Evolutionary conservation across 1,140 invertebrate genomes (phyloP).

Genomic region (Macrocentrus cingulum): DNA sequence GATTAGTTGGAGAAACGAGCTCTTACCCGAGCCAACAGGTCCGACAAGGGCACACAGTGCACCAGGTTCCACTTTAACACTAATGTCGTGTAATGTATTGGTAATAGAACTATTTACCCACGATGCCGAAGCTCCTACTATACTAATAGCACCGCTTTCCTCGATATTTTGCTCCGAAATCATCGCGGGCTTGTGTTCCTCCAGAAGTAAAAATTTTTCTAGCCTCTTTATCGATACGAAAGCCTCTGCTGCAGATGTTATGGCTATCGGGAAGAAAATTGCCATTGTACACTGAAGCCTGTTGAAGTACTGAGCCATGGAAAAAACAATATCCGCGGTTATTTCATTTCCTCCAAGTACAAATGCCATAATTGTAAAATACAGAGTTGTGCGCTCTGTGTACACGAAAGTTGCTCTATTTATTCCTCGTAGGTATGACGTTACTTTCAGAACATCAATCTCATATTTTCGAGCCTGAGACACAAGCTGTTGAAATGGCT

Average conservation of each 20-base stretch:
- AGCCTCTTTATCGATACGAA: constrained; percentile 67
- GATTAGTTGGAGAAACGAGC: constrained; percentile 73
- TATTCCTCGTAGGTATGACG: constrained; percentile 72
- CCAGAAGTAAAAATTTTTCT: constrained; percentile 56
- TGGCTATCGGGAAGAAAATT: constrained; percentile 70
- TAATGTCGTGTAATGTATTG: constrained; percentile 66
- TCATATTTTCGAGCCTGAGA: constrained; percentile 66
- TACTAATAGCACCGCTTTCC: constrained; percentile 46
- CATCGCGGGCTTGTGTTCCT: constrained; percentile 52
- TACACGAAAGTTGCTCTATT: constrained; percentile 68
- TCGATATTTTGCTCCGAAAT: constrained; percentile 30
- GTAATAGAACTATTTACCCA: constrained; percentile 64
- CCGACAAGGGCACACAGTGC: constrained; percentile 75
- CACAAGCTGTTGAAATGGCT: constrained; percentile 72
- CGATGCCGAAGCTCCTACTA: constrained; percentile 62
- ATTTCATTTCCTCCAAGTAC: constrained; percentile 66
- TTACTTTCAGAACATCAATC: constrained; percentile 67
- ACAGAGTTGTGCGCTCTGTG: constrained; percentile 72
- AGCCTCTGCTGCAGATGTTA: constrained; percentile 63
- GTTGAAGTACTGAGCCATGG: constrained; percentile 74
- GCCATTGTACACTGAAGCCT: constrained; percentile 71
- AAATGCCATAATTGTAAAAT: constrained; percentile 69
- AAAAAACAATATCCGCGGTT: constrained; percentile 71
- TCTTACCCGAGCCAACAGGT: constrained; percentile 79
- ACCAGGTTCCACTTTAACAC: constrained; percentile 62